Percentiles rank a stretch among this genome's conserved stretches.
These are phyloP conservation scores for Pelmatolapia mariae DNA, from an alignment of 2,113 vertebrate species.

Conservation along the genomic window DNA sequence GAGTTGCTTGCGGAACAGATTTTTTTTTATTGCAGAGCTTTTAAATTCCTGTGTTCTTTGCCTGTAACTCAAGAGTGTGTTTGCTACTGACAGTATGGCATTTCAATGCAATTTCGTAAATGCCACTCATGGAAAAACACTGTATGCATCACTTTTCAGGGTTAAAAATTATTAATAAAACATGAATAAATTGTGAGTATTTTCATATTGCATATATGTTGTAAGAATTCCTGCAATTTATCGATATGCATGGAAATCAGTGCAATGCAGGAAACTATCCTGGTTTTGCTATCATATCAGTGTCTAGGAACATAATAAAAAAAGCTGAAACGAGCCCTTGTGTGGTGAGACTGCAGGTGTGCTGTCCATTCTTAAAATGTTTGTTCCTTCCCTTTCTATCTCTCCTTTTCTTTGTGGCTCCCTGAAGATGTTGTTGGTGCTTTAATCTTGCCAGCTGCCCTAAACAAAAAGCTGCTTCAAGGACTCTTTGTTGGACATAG, in stretches of 20 bases:
- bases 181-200: not conserved
- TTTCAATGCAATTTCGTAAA: not conserved
- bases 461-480: conserved; percentile 11
- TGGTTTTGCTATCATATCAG: not conserved
- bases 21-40: not conserved
- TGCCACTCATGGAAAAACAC: not conserved
- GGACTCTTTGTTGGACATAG: not conserved
- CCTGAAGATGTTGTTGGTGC: not conserved
- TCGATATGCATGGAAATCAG: not conserved
- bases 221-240: not conserved
- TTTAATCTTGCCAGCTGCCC: not conserved
- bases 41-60: not conserved
- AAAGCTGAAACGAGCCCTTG: not conserved
- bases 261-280: not conserved
- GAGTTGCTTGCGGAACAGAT: not conserved
- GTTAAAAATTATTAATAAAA: not conserved
- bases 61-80: not conserved
- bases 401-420: conserved; percentile 1
- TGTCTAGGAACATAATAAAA: not conserved
- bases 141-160: not conserved
- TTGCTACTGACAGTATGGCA: not conserved
- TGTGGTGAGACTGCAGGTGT: not conserved
- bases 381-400: not conserved
- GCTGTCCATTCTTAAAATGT: not conserved
- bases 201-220: not conserved